Evolutionary conservation across 2,797 vertebrate genomes (phyloP), one percentile per base, ranked within the genome.

Genomic region (Myotis vivesi): DNA sequence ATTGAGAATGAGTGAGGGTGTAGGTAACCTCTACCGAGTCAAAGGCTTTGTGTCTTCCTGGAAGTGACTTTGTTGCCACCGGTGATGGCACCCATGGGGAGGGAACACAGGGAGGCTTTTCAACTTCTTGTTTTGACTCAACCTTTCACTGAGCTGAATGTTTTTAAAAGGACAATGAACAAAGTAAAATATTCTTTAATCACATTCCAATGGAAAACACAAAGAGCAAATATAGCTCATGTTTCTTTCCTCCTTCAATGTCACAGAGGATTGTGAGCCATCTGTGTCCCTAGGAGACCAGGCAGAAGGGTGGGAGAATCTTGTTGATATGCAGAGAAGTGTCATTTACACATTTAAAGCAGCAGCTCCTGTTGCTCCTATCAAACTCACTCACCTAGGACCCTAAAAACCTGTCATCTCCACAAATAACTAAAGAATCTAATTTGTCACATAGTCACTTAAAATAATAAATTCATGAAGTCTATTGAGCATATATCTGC

Each of bases 101-200:
- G 87, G 59, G 12, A 36, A 36, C 17, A 20, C 6, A 15, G n/a
- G 41, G 41, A 76, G 77, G 49, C 75, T 57, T 95, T 92, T 46
- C 68, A 85, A n/a, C 73, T 87, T 15, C 38, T 72, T 90, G 23
- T 69, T 96, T 44, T 79, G 22, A 38, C 22, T 92, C 55, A 94
- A 75, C 44, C 71, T 94, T 96, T 93, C 30, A 82, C 46, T 85
- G 72, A 87, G 28, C 38, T 75, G 64, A 90, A 68, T 79, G 41
- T 59, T 87, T 95, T 94, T 36, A 85, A 92, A 93, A 94, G 77
- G 62, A 88, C 77, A 69, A 4, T n/a, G 92, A 94, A 85, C 71
- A 95, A 93, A 95, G 73, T 59, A 57, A 93, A 95, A 68, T 75
- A 59, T 62, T 76, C 84, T 85, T 94, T 94, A 93, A 96, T 97